Evolutionary conservation across 2,888 invertebrate genomes (phyloP).

Genomic region (Teinopalpus imperialis): DNA sequence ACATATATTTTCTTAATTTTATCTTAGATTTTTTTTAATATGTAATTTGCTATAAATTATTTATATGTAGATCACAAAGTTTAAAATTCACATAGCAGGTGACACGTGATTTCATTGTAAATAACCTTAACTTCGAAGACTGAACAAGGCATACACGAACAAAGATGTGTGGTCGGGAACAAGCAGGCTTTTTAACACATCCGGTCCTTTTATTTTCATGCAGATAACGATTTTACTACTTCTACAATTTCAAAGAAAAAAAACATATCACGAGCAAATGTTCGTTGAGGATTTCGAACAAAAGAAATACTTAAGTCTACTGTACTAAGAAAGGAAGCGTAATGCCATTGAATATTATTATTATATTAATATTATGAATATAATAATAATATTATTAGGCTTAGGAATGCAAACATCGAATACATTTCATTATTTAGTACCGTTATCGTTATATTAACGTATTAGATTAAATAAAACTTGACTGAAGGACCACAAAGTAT

Average conservation of each 20-base stretch:
- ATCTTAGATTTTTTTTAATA: too few relatives aligned
- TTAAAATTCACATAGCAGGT: too few relatives aligned
- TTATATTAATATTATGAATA: too few relatives aligned
- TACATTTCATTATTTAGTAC: not conserved
- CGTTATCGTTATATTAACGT: too few relatives aligned
- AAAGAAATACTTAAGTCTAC: not conserved
- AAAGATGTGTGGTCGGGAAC: slow-evolving; percentile 19
- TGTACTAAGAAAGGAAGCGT: not conserved
- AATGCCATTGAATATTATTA: not conserved
- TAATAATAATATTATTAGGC: too few relatives aligned
- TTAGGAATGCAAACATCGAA: not conserved
- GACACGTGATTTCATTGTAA: slow-evolving; percentile 17
- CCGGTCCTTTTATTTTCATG: slow-evolving; percentile 24
- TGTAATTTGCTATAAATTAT: too few relatives aligned
- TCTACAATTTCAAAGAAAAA: slow-evolving; percentile 23
- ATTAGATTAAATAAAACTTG: too few relatives aligned
- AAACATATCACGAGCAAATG: slow-evolving; percentile 21
- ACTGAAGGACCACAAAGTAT: too few relatives aligned
- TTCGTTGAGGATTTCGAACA: slow-evolving; percentile 17
- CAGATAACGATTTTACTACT: slow-evolving; percentile 25
- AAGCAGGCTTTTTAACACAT: slow-evolving; percentile 20
- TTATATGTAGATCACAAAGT: too few relatives aligned
- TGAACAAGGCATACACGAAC: not conserved
- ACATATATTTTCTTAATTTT: too few relatives aligned
- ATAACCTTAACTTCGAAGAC: not conserved